A percentile compares a stretch with the other conserved stretches of the same genome.
phyloP scores from a whole-genome alignment of 2,113 vertebrate species.

The Laticauda laticaudata region DNA sequence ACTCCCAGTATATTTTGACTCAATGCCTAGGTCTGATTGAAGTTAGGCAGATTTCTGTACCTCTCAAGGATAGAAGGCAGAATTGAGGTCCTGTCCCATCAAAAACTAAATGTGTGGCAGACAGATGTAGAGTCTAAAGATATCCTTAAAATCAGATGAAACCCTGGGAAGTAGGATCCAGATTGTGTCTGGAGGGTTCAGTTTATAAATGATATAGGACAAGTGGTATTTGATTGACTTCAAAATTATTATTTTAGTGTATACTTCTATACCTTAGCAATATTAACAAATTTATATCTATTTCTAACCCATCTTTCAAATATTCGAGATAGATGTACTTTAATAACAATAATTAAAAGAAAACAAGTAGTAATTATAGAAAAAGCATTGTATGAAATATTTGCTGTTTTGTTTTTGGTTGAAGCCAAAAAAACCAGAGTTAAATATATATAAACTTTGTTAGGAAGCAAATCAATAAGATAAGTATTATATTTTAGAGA shows the following conservation, averaged over 20 bases:
- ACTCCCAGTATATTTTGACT: neutral
- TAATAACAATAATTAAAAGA: neutral
- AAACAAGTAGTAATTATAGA: neutral
- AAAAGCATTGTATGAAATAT: neutral
- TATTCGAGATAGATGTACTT: neutral
- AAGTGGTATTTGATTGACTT: neutral
- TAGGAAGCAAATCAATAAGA: neutral
- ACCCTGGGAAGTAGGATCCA: neutral
- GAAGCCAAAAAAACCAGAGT: neutral
- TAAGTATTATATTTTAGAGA: neutral
- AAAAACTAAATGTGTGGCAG: neutral
- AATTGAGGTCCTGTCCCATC: neutral
- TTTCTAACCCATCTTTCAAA: neutral
- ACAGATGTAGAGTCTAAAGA: neutral
- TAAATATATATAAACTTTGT: neutral
- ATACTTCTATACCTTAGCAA: neutral
- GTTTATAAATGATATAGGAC: neutral
- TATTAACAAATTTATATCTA: neutral
- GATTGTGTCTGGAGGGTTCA: neutral
- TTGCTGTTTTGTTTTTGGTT: neutral
- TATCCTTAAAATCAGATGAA: neutral
- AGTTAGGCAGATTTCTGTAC: neutral
- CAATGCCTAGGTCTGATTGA: neutral
- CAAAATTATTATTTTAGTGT: neutral
- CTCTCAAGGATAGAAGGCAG: neutral